These are phyloP conservation scores for Tachina fera DNA, from an alignment of 2,888 invertebrate species.

Conservation along the genomic window DNA sequence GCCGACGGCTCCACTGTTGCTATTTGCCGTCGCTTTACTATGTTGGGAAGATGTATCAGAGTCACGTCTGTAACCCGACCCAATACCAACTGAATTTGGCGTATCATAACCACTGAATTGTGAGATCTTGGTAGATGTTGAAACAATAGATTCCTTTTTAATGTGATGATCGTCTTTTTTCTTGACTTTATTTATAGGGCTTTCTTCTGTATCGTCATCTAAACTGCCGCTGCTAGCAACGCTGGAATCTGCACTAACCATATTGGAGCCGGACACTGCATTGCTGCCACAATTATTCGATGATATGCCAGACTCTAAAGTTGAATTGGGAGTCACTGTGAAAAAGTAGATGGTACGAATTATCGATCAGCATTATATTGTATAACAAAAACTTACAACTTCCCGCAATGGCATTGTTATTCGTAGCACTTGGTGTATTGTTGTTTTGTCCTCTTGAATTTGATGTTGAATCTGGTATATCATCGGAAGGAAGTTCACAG, in stretches of 20 bases:
- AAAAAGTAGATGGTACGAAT: neutral
- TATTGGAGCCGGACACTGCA: conserved; percentile 84
- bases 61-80: conserved; percentile 75
- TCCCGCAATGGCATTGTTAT: conserved; percentile 86
- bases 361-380: neutral
- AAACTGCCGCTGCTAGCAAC: conserved; percentile 83
- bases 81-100: conserved; percentile 70
- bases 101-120: conserved; percentile 80
- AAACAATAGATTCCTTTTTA: conserved; percentile 82
- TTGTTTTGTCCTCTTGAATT: conserved; percentile 88
- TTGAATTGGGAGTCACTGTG: conserved; percentile 82
- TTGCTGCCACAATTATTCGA: conserved; percentile 90
- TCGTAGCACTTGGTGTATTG: conserved; percentile 91
- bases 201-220: conserved; percentile 82
- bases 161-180: conserved; percentile 82
- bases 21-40: conserved; percentile 72
- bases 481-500: conserved; percentile 90
- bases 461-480: conserved; percentile 88
- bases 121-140: conserved; percentile 81
- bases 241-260: conserved; percentile 84
- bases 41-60: conserved; percentile 77
- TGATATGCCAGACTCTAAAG: conserved; percentile 82
- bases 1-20: conserved; percentile 74
- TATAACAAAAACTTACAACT: conserved; percentile 78
- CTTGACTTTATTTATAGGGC: conserved; percentile 82